These are phyloP conservation scores for Dolomedes plantarius DNA, from an alignment of 2,888 invertebrate genomes.

Conservation along the genomic window DNA sequence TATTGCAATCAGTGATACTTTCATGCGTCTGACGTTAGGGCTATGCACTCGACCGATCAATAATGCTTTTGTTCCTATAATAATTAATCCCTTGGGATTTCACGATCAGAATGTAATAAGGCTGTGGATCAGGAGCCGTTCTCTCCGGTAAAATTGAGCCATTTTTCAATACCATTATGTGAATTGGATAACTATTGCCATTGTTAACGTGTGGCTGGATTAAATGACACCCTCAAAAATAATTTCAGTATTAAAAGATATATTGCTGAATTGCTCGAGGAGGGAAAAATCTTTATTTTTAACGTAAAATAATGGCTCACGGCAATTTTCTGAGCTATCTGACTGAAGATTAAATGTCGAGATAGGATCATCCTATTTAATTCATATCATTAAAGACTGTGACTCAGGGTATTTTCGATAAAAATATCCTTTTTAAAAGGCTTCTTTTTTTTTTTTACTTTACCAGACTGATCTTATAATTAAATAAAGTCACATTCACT, in stretches of 20 bases:
- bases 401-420: no score
- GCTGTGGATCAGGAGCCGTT: neutral
- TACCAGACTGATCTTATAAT: no score
- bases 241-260: neutral
- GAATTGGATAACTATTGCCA: neutral
- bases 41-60: neutral
- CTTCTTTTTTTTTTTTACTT: no score
- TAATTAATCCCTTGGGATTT: neutral
- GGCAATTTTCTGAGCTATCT: neutral
- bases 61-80: neutral
- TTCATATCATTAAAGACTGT: no score
- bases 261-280: neutral
- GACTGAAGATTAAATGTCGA: no score
- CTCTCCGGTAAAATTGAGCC: constrained; percentile 2
- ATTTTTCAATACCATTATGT: constrained; percentile 16
- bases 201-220: neutral
- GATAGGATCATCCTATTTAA: no score
- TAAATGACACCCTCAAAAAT: neutral
- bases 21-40: neutral
- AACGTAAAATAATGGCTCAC: neutral
- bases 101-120: neutral
- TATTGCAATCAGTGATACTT: no score
- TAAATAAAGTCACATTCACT: no score
- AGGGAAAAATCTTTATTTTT: neutral
- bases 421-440: no score